Evolutionary conservation across 2,113 vertebrate genomes (phyloP), one percentile per base, ranked within the genome.

Genomic region (Pholis gunnellus): DNA sequence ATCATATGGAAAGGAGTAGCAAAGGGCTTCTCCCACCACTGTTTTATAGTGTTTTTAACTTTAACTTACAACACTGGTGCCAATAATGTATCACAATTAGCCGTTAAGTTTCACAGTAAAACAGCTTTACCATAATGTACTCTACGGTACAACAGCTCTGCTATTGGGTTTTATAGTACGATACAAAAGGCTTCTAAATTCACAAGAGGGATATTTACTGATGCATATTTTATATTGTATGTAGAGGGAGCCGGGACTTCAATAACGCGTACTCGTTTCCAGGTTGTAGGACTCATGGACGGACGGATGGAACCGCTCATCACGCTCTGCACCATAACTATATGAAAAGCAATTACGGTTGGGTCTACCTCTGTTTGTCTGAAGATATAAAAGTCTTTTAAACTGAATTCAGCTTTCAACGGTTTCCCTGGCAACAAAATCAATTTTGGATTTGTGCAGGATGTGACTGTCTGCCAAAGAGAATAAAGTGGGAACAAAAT

Each of bases 391-490:
- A 15, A 13, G 54, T 66, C 75, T 70, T 61, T 84, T 22, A 74
- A 75, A 80, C 18, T 36, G 40, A 60, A 65, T 81, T 80, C 64
- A 82, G 81, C 68, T 89, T 82, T 82, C 57, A 70, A 66, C 86
- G 9, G 88, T 91, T 86, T 91, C 89, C 75, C n/a, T 70, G 44
- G 89, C 44, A 88, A 91, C 87, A 72, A 63, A 70, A 61, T 31
- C 44, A 72, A 57, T 54, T 52, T 69, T 44, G 64, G 54, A 77
- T 29, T 56, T 42, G 15, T 54, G 78, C 71, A 67, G 38, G 40
- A 72, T 64, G 44, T 27, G 59, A 44, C 61, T 7, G 13, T 50
- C 44, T 52, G 38, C 65, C 72, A 52, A 29, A 75, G 31, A 56
- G 18, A 73, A 25, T 34, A 14, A 73, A 67, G 36, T 63, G 14